Evolutionary conservation across 2,797 vertebrate species (phyloP).

Genomic region (Acipenser transmontanus): DNA sequence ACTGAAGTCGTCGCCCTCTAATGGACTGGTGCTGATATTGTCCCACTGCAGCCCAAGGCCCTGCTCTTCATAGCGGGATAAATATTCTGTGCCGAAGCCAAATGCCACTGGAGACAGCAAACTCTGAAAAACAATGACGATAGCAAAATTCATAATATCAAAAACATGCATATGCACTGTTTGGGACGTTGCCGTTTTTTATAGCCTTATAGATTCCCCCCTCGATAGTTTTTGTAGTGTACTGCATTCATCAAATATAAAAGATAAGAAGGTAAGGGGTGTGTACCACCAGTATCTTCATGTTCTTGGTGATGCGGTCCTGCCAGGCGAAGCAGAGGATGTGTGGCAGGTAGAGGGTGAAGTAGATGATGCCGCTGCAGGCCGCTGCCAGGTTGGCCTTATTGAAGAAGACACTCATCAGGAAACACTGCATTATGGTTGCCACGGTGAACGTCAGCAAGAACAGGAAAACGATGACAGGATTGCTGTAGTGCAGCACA

Average conservation of each 20-base stretch:
- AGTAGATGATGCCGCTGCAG: conserved; percentile 84
- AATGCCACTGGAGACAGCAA: conserved; percentile 89
- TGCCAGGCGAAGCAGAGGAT: conserved; percentile 87
- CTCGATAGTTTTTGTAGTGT: background rate
- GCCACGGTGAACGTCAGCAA: conserved; percentile 75
- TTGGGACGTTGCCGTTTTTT: background rate
- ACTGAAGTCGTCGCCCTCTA: conserved; percentile 83
- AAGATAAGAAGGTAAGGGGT: background rate
- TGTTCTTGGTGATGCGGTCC: conserved; percentile 69
- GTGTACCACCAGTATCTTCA: conserved; percentile 76
- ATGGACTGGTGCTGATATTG: conserved; percentile 80
- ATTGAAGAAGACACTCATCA: conserved; percentile 89
- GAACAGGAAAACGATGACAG: conserved; percentile 80
- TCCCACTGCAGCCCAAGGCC: conserved; percentile 85
- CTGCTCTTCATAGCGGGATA: conserved; percentile 85
- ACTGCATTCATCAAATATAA: background rate
- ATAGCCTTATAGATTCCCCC: background rate
- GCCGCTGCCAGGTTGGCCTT: conserved; percentile 88
- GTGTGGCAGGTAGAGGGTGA: conserved; percentile 86
- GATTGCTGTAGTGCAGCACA: conserved; percentile 81
- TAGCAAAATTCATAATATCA: background rate
- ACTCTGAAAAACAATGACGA: conserved; percentile 49
- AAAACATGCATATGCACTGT: background rate
- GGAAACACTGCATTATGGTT: conserved; percentile 87
- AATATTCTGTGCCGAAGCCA: conserved; percentile 86